These are phyloP conservation scores for Ictalurus furcatus DNA, from an alignment of 2,113 vertebrate species.

Conservation along the genomic window DNA sequence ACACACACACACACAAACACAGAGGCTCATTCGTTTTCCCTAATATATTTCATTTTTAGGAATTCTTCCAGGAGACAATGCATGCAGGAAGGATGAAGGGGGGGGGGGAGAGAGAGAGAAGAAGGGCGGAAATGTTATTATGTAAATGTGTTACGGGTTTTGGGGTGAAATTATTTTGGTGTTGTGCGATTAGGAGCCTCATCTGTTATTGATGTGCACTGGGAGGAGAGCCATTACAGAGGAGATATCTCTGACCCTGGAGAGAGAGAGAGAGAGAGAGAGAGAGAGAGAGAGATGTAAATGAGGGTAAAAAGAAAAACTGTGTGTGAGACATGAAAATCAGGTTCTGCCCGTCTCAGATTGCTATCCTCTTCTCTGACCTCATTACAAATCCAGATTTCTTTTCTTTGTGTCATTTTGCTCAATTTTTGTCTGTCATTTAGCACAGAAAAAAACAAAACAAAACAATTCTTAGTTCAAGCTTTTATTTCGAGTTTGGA, in stretches of 20 bases:
- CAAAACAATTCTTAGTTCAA: background rate
- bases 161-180: conserved; percentile 86
- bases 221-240: conserved; percentile 90
- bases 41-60: conserved; percentile 49
- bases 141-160: conserved; percentile 93
- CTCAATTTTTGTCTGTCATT: background rate
- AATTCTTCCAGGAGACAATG: conserved; percentile 45
- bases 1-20: background rate
- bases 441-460: background rate
- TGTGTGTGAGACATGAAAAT: conserved; percentile 30
- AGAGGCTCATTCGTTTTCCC: background rate
- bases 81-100: conserved; percentile 28
- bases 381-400: background rate
- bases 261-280: conserved; percentile 30
- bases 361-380: background rate
- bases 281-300: conserved; percentile 10
- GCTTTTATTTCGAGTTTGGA: background rate
- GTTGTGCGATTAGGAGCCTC: conserved; percentile 91
- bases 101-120: conserved; percentile 12
- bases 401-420: background rate
- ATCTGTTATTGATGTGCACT: conserved; percentile 99
- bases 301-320: conserved; percentile 3
- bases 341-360: background rate
- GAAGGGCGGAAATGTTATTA: conserved; percentile 80
- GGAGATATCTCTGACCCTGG: conserved; percentile 47